Evolutionary conservation across 2,797 vertebrate species (phyloP).

Genomic region (Pempheris klunzingeri): DNA sequence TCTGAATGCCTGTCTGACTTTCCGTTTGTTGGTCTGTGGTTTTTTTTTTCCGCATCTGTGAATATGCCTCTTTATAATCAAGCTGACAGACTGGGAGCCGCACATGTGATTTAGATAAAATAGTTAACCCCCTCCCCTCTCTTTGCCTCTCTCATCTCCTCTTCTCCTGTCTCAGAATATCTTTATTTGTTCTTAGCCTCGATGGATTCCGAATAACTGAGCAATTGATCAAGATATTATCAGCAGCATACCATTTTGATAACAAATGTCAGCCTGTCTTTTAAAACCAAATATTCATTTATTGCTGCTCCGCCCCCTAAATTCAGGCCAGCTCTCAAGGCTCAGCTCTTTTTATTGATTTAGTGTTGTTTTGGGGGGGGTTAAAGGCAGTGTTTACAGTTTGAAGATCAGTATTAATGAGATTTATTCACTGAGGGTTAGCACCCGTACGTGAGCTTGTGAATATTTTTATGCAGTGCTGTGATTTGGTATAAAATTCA

Average conservation of each 20-base stretch:
- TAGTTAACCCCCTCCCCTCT: slow-evolving; percentile 18
- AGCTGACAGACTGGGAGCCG: slow-evolving; percentile 35
- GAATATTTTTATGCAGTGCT: neutral
- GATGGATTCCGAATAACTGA: slow-evolving; percentile 47
- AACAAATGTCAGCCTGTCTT: slow-evolving; percentile 38
- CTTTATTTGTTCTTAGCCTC: slow-evolving; percentile 26
- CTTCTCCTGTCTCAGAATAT: neutral
- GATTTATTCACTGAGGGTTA: slow-evolving; percentile 20
- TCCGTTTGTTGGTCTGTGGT: slow-evolving; percentile 23
- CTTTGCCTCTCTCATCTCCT: slow-evolving; percentile 7
- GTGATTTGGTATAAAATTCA: neutral
- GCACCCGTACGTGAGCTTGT: neutral
- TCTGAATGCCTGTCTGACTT: slow-evolving; percentile 25
- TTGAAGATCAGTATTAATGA: slow-evolving; percentile 29
- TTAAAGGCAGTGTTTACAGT: slow-evolving; percentile 13
- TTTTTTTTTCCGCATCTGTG: slow-evolving; percentile 15
- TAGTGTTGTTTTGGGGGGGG: neutral
- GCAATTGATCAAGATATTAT: slow-evolving; percentile 50
- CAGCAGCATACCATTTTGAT: slow-evolving; percentile 26
- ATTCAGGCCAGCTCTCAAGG: slow-evolving; percentile 10
- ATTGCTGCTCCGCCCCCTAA: slow-evolving; percentile 14
- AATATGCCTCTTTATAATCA: slow-evolving; percentile 35
- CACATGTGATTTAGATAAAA: slow-evolving; percentile 44
- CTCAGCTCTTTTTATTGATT: slow-evolving; percentile 30
- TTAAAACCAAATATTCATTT: slow-evolving; percentile 46